Percentiles rank a stretch among this genome's conserved stretches.
Conservation (phyloP, 2,113 vertebrate species). For the Lasiurus borealis region DNA sequence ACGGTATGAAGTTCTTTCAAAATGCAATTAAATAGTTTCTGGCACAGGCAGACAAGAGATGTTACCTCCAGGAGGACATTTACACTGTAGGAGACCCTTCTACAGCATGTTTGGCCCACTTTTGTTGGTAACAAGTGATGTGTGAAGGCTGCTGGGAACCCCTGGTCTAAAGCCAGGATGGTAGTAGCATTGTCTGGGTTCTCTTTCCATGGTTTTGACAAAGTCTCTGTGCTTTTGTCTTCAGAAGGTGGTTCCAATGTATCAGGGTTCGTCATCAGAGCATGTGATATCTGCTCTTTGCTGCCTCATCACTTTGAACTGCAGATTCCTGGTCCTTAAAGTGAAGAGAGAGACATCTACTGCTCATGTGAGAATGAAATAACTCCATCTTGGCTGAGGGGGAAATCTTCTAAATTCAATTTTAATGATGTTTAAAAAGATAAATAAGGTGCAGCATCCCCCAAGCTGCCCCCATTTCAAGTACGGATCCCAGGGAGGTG, state of each 20-base stretch:
- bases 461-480: neutral
- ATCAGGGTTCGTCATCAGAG: neutral
- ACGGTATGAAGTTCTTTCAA: neutral
- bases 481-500: neutral
- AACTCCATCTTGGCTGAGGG: neutral
- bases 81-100: neutral
- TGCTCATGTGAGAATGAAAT: neutral
- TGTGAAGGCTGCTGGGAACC: neutral
- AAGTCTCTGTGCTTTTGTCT: neutral
- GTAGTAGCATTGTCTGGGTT: neutral
- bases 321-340: neutral
- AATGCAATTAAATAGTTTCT: neutral
- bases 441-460: neutral
- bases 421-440: neutral
- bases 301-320: neutral
- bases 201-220: neutral
- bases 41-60: neutral
- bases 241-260: neutral
- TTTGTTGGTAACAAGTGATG: neutral
- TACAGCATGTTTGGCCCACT: no score
- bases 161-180: neutral
- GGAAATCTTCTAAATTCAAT: neutral
- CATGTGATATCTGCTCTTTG: neutral
- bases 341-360: neutral
- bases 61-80: neutral